Percentiles rank a stretch among this genome's conserved stretches.
Conservation (phyloP, 2,888 invertebrate species). For the Biston betularia region DNA sequence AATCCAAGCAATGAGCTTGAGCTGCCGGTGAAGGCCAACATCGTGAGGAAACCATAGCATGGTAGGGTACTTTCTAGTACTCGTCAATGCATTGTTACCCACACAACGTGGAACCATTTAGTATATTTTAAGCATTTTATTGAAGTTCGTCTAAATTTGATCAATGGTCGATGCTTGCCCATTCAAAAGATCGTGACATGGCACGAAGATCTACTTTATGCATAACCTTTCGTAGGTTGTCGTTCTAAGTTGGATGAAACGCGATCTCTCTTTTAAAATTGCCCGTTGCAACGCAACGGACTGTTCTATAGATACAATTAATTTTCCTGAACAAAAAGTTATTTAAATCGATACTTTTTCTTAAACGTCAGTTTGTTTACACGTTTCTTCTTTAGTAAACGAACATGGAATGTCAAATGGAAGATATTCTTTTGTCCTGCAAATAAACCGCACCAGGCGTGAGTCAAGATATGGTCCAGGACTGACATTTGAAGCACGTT, state of each 20-base stretch:
- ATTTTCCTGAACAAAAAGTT: no score
- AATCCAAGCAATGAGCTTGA: no score
- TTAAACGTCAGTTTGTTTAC: neutral
- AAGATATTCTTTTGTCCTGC: constrained; percentile 19
- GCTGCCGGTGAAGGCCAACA: no score
- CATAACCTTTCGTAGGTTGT: neutral
- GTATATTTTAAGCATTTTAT: no score
- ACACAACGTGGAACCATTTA: no score
- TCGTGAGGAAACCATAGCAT: no score
- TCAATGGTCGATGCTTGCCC: no score
- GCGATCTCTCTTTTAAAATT: neutral
- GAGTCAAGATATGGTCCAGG: constrained; percentile 14
- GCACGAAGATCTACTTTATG: neutral
- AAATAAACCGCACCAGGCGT: constrained; percentile 47
- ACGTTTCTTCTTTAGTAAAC: neutral
- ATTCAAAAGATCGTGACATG: neutral
- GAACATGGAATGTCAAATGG: neutral
- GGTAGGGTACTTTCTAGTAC: no score
- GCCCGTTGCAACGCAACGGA: neutral
- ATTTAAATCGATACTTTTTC: no score
- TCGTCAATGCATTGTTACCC: no score
- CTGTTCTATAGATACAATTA: neutral
- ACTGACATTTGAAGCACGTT: constrained; percentile 7
- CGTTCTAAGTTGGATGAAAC: neutral
- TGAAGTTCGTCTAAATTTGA: no score